Percentiles rank a stretch among this genome's conserved stretches.
Evolutionary conservation across 2,113 vertebrate genomes (phyloP).

Genomic region (Phylloscopus whistleri): DNA sequence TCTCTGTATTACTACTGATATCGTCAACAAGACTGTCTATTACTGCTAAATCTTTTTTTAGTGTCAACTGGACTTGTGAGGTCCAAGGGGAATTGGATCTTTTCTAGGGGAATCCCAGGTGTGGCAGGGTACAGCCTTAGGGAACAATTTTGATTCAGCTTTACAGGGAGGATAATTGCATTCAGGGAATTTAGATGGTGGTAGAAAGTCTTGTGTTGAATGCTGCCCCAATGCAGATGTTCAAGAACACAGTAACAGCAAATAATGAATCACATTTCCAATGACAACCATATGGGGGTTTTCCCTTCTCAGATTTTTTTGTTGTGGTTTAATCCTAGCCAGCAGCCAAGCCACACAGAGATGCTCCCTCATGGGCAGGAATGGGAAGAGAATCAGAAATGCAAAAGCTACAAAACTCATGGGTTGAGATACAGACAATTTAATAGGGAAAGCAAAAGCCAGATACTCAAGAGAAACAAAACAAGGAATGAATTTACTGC

Average conservation of each 20-base stretch:
- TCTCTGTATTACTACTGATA: not conserved
- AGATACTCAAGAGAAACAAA: not conserved
- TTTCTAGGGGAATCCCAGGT: not conserved
- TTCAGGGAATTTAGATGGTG: not conserved
- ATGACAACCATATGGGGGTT: not conserved
- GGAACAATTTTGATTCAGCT: not conserved
- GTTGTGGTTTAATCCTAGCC: not conserved
- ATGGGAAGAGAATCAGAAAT: not conserved
- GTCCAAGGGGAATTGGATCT: not conserved
- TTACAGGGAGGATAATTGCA: not conserved
- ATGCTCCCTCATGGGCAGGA: not conserved
- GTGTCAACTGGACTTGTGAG: not conserved
- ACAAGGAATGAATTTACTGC: not conserved
- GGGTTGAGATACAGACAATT: not conserved
- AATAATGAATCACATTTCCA: not conserved
- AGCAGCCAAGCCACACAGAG: fast-evolving
- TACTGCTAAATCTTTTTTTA: not conserved
- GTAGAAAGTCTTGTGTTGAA: not conserved
- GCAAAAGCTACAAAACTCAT: not conserved
- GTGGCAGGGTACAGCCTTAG: not conserved
- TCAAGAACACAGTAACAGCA: not conserved
- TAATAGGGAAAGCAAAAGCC: not conserved
- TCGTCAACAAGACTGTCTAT: not conserved
- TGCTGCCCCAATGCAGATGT: not conserved
- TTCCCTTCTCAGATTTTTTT: not conserved